phyloP scores from a whole-genome alignment of 2,113 vertebrate genomes.

The Willisornis vidua region DNA sequence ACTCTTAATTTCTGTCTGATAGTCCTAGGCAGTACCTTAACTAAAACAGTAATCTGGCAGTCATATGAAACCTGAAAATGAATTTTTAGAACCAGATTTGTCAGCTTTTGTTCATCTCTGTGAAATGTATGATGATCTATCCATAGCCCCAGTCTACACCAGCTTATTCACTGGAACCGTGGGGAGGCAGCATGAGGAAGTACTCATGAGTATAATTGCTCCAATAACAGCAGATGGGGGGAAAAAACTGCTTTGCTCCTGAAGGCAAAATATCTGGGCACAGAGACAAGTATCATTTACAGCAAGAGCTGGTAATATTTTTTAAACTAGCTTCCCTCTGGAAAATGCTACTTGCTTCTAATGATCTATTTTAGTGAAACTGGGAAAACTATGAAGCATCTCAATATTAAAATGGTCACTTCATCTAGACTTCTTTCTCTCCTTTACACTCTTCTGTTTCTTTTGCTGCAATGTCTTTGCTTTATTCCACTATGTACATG shows the following conservation, averaged over 20 bases:
- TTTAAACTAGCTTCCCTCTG: not conserved
- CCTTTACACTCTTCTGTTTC: not conserved
- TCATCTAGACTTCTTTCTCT: not conserved
- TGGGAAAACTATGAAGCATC: not conserved
- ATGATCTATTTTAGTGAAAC: not conserved
- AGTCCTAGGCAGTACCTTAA: not conserved
- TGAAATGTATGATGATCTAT: not conserved
- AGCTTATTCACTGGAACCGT: not conserved
- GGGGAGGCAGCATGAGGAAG: not conserved
- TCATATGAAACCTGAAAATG: not conserved
- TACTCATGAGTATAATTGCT: not conserved
- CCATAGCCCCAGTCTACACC: not conserved
- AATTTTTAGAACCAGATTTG: not conserved
- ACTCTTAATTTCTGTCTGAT: not conserved
- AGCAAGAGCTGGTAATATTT: not conserved
- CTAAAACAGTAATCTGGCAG: not conserved
- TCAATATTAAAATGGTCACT: not conserved
- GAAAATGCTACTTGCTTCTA: not conserved
- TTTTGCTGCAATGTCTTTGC: not conserved
- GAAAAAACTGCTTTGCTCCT: not conserved
- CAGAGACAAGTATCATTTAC: not conserved
- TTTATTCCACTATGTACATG: not conserved
- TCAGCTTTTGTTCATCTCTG: not conserved
- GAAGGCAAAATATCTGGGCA: conserved; percentile 8
- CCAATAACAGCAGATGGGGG: not conserved